Evolutionary conservation across 2,113 vertebrate species (phyloP).

Genomic region (Ceratotherium simum): DNA sequence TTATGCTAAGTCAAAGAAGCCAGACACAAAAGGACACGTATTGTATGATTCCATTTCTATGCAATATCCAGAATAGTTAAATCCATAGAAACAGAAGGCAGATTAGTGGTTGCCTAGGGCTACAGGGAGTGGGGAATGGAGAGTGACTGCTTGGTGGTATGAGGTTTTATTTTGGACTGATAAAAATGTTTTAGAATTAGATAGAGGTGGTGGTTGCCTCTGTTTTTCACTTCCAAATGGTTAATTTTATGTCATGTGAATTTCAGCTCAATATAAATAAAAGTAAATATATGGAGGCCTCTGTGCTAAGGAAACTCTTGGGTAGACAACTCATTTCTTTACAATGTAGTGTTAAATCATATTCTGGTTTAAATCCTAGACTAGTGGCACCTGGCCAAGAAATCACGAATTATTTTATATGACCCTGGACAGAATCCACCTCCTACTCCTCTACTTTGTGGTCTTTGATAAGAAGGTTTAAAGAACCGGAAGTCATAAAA

Average conservation of each 20-base stretch:
- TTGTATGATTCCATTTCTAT: background rate
- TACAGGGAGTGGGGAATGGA: background rate
- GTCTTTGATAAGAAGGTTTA: conserved; percentile 1
- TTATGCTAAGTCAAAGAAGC: background rate
- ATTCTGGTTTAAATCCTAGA: conserved; percentile 1
- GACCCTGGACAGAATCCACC: background rate
- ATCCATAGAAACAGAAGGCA: background rate
- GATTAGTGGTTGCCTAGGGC: background rate
- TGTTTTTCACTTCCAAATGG: background rate
- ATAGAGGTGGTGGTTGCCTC: background rate
- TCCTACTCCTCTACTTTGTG: background rate
- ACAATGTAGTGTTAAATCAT: background rate
- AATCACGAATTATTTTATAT: background rate
- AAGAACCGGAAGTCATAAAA: background rate
- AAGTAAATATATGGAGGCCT: background rate
- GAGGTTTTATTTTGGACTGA: background rate
- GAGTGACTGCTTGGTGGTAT: background rate
- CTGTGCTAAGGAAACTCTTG: background rate
- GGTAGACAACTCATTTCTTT: background rate
- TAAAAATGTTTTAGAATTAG: background rate
- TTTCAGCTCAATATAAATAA: background rate
- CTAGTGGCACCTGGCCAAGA: background rate
- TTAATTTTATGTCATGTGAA: background rate
- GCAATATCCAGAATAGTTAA: background rate
- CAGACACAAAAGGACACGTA: background rate